A percentile compares a stretch with the other conserved stretches of the same genome.
phyloP scores from a whole-genome alignment of 2,113 vertebrate genomes.

The Gadus chalcogrammus region DNA sequence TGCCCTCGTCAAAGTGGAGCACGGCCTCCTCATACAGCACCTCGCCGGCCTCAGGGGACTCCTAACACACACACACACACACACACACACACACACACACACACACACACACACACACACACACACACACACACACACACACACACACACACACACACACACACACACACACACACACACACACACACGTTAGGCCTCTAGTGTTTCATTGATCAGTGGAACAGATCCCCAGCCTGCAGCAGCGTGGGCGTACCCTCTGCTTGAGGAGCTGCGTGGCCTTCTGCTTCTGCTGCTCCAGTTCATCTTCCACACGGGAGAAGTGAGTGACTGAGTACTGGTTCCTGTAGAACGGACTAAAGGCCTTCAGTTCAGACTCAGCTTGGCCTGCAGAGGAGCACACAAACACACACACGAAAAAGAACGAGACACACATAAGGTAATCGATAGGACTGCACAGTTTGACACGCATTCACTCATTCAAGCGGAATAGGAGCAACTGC shows the following conservation, averaged over 20 bases:
- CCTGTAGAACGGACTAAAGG: constrained; percentile 81
- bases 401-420: not conserved
- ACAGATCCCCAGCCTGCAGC: not conserved
- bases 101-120: not conserved
- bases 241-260: constrained; percentile 71
- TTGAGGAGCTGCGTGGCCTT: constrained; percentile 77
- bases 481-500: not conserved
- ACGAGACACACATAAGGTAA: not conserved
- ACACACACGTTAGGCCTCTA: too few relatives aligned
- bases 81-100: not conserved
- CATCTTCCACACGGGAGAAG: constrained; percentile 77
- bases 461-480: not conserved
- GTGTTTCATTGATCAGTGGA: too few relatives aligned
- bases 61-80: constrained; percentile 57
- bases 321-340: constrained; percentile 81
- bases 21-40: constrained; percentile 79
- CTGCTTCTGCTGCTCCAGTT: constrained; percentile 78
- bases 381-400: constrained; percentile 64
- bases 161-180: not conserved
- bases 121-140: constrained; percentile 13
- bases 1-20: constrained; percentile 77
- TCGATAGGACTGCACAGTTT: not conserved
- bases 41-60: constrained; percentile 40
- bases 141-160: not conserved
- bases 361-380: constrained; percentile 77